Base-by-base conservation (phyloP, 2,888 invertebrate genomes). In the Prenolepis imparis region DNA sequence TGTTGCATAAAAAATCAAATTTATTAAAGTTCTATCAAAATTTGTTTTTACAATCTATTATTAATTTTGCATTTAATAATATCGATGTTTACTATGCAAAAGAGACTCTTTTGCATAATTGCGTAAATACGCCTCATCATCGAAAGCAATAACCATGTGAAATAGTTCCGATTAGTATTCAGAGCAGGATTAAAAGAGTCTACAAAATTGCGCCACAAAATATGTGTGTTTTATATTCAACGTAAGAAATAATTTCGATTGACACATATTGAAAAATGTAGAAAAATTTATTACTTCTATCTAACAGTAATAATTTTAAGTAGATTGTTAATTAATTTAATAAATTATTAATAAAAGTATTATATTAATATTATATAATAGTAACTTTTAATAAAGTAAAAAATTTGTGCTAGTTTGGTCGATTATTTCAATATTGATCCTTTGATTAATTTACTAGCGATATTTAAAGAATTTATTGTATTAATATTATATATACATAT, bases 171-270 rank as follows among this genome's bases (percentile, higher is more conserved):
- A 89, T 91, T 89, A 84, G 87, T 87, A 90, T 91, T 91, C 90
- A 80, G 55, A 12, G 66, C 74, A 67, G 80, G 88, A 36, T 61
- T 70, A 83, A 90, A 89, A 84, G 61, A 83, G 83, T 57, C 57
- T 57, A 77, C 74, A 68, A 61, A 74, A 52, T 78, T 59, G 81
- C 41, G 67, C 28, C 32, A 32, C 36, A 59, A 89, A 91, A 91
- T 91, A 90, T 28, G 28, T 28, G 28, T 28, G 28, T 28, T 91
- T 90, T 91, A 87, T 28, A 91, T 91, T 91, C 90, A 90, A 90
- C 88, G 85, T 78, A 55, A 72, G 72, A 82, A 87, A 82, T 64
- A 67, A 73, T 75, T 86, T 83, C 82, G 44, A 83, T 28, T 28
- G 28, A 28, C 21, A 36, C n/a, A 64, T 21, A 18, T 44, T 48